phyloP scores from a whole-genome alignment of 1,140 invertebrate species.

The Oryctes rhinoceros region DNA sequence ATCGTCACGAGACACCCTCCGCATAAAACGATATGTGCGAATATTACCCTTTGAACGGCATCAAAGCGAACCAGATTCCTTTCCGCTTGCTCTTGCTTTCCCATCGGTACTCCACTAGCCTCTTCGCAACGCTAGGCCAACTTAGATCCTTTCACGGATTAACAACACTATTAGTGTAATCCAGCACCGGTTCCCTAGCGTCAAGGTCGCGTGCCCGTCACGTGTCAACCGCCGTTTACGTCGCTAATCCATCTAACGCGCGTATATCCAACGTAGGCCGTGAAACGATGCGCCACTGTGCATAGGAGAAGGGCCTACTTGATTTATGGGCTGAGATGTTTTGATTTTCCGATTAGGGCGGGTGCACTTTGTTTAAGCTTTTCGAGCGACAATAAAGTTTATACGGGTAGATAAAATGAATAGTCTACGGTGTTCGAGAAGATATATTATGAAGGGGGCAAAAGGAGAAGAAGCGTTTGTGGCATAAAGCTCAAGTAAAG shows the following conservation, averaged over 20 bases:
- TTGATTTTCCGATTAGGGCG: not conserved
- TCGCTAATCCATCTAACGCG: slow-evolving; percentile 5
- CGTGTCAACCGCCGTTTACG: slow-evolving; percentile 27
- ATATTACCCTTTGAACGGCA: too few species aligned
- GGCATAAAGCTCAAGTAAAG: too few species aligned
- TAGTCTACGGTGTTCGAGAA: not conserved
- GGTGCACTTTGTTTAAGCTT: slow-evolving; percentile 30
- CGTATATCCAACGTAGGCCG: not conserved
- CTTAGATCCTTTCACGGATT: slow-evolving; percentile 37
- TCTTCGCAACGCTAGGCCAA: too few species aligned
- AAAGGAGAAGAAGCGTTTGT: too few species aligned
- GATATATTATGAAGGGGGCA: too few species aligned
- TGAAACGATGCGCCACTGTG: too few species aligned
- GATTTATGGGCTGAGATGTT: slow-evolving; percentile 32
- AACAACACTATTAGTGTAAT: slow-evolving; percentile 41
- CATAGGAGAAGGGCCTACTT: not conserved
- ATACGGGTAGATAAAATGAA: not conserved
- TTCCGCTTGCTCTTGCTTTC: too few species aligned
- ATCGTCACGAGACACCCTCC: too few species aligned
- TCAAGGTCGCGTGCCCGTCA: slow-evolving; percentile 22
- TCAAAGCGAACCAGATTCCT: too few species aligned
- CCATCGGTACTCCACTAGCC: too few species aligned
- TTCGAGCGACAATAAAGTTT: slow-evolving; percentile 5
- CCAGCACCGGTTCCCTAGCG: slow-evolving; percentile 1
- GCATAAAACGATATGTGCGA: too few species aligned